These are phyloP conservation scores for Lacerta bilineata DNA, from an alignment of 2,797 vertebrate genomes.

Conservation along the genomic window DNA sequence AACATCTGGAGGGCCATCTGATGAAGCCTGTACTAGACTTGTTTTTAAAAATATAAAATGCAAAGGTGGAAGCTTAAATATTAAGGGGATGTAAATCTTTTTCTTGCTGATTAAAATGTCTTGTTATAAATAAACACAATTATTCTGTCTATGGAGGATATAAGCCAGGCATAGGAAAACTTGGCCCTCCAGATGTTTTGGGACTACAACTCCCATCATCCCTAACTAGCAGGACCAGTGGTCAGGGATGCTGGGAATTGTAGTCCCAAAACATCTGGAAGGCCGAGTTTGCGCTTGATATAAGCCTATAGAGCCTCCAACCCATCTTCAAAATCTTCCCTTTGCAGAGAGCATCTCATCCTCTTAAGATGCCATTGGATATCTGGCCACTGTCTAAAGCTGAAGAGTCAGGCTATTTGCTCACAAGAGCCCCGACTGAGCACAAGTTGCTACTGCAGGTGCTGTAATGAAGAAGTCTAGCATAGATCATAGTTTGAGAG, in stretches of 20 bases:
- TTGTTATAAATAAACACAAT: not conserved
- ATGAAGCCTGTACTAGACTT: too few species aligned
- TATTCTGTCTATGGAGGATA: not conserved
- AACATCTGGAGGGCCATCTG: too few species aligned
- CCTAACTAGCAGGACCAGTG: too few species aligned
- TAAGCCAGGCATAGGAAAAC: not conserved
- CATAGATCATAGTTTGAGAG: not conserved
- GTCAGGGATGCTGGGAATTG: too few species aligned
- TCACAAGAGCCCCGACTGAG: not conserved
- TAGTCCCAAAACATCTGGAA: too few species aligned
- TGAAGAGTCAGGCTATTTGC: too few species aligned
- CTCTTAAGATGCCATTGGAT: not conserved
- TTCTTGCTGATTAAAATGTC: not conserved
- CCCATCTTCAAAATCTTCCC: not conserved
- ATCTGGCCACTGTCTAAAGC: too few species aligned
- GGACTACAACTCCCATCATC: too few species aligned
- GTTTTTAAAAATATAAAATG: not conserved
- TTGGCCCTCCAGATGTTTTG: too few species aligned
- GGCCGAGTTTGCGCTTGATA: too few species aligned
- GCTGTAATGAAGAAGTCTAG: not conserved
- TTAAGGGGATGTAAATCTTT: not conserved
- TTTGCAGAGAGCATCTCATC: not conserved
- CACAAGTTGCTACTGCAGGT: not conserved
- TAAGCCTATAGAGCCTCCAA: not conserved
- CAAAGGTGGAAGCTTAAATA: not conserved